phyloP scores from a whole-genome alignment of 2,113 vertebrate genomes.

The Alexandromys fortis region DNA sequence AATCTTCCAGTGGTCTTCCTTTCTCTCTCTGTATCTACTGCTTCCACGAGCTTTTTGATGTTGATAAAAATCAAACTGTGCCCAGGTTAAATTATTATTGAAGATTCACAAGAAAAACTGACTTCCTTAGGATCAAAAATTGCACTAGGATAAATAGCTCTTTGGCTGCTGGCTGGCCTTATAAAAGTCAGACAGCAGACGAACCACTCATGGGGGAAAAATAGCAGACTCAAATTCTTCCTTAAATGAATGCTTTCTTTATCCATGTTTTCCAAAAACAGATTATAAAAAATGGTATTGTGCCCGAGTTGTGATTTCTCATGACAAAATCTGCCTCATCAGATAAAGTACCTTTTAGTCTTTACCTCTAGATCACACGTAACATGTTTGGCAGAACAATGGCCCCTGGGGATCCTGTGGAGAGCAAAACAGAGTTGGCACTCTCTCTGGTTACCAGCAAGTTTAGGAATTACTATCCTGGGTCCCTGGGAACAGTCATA shows the following conservation, averaged over 20 bases:
- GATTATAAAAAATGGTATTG: background rate
- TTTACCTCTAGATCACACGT: background rate
- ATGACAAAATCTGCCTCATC: background rate
- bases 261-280: constrained; percentile 18
- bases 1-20: background rate
- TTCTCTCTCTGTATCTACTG: background rate
- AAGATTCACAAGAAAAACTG: constrained; percentile 34
- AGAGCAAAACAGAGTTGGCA: background rate
- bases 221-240: constrained; percentile 32
- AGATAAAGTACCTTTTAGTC: background rate
- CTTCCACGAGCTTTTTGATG: constrained; percentile 39
- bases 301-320: constrained; percentile 27
- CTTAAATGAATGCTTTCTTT: constrained; percentile 24
- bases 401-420: background rate
- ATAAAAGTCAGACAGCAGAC: background rate
- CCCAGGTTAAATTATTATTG: constrained; percentile 32
- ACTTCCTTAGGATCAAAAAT: constrained; percentile 49
- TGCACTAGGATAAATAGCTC: background rate
- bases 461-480: background rate
- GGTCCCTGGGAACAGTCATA: too few relatives aligned
- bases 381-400: background rate
- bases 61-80: constrained; percentile 50
- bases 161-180: background rate
- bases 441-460: background rate
- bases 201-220: constrained; percentile 16